Evolutionary conservation across 2,888 invertebrate species (phyloP).

Genomic region (Gasteruption jaculator): DNA sequence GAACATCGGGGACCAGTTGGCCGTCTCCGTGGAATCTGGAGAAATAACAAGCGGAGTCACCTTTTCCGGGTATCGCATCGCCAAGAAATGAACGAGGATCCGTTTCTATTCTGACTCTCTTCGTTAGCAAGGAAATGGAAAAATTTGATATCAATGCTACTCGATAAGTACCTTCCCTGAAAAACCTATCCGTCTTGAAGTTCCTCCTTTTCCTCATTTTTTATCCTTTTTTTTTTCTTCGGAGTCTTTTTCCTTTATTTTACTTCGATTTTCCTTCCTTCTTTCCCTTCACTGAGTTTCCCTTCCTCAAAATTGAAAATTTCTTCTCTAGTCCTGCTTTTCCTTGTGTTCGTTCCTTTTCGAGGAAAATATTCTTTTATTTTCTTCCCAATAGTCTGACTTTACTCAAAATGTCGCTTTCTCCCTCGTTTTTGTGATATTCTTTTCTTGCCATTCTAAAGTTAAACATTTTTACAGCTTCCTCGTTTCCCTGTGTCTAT

Average conservation of each 20-base stretch:
- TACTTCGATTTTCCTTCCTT: constrained; percentile 8
- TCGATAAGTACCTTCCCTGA: too few species aligned
- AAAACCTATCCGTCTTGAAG: constrained; percentile 3
- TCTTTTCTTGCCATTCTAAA: constrained; percentile 4
- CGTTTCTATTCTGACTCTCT: too few species aligned
- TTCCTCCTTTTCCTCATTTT: neutral
- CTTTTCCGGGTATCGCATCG: constrained; percentile 48
- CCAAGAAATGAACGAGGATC: constrained; percentile 43
- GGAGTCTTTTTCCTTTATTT: neutral
- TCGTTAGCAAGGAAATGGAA: too few species aligned
- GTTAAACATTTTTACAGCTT: constrained; percentile 9
- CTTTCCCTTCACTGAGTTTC: constrained; percentile 9
- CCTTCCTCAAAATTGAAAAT: constrained; percentile 3
- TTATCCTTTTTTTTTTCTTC: neutral
- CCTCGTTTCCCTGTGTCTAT: constrained; percentile 8
- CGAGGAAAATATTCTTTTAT: neutral
- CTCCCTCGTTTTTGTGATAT: constrained; percentile 5
- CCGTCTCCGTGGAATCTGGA: constrained; percentile 46
- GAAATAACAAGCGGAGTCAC: constrained; percentile 38
- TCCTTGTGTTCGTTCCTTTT: constrained; percentile 6
- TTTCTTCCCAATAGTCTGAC: neutral
- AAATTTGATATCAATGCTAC: too few species aligned
- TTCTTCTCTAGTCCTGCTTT: neutral
- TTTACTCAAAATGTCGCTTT: constrained; percentile 5
- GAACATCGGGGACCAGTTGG: constrained; percentile 47